Base-by-base conservation (phyloP, 2,888 invertebrate genomes). In the Polia nebulosa region DNA sequence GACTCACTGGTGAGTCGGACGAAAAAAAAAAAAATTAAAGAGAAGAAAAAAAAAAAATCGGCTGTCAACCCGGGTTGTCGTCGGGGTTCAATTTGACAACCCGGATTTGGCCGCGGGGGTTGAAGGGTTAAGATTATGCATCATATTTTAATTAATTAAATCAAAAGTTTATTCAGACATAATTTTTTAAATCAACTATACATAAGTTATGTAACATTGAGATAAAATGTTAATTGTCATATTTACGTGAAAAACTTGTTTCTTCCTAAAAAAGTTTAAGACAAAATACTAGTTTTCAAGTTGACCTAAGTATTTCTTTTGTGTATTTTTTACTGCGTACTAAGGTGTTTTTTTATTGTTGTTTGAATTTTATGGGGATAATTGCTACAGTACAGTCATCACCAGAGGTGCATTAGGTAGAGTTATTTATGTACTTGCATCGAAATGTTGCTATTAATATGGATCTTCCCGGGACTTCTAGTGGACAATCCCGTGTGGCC, bases 221-320 rank as follows among this genome's bases (percentile, higher is more conserved):
- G 65, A 25, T 29, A 41, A 27, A 17, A 44, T 51, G 7, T 15
- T 27, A 29, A 22, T 15, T 11, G n/a, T 69, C 20, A 3, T n/a
- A 44, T 52, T 69, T 7, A 22, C 17, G 27, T 44, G n/a, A 1
- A 2, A 52, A 52, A 52, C 52, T 22, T n/a, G 29, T 67, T 62
- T 32, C 25, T 2, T 13, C 8, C 0, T n/a, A 53, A 20, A 52
- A 20, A 17, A 32, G 13, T 1, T n/a, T 20, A 0, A 0, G 9
- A 49, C 17, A n/a, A 32, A n/a, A 32, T 29, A 52, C 29, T 20
- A 13, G 20, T 20, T 32, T 32, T 20, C 13, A 15, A 59, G 11
- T n/a, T 62, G n/a, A 59, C 13, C 11, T 17, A 11, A 34, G 34
- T 27, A 41, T 41, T n/a, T 17, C 3, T 39, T 20, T 39, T 34